Evolutionary conservation across 1,140 invertebrate species (phyloP).

Genomic region (Bombus huntii): DNA sequence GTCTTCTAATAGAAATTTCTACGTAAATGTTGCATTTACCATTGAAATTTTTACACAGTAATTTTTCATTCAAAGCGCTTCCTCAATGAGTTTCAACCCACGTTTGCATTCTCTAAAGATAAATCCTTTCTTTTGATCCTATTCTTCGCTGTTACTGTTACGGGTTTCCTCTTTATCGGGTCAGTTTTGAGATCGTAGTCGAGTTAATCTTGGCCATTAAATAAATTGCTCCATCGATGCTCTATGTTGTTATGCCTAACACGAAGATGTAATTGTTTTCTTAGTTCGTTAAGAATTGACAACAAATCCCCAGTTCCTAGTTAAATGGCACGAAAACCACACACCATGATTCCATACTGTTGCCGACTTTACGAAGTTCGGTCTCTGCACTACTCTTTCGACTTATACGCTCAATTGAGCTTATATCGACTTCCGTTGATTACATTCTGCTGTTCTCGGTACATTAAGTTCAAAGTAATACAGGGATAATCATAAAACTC

Average conservation of each 20-base stretch:
- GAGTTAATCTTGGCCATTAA: neutral
- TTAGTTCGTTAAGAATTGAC: neutral
- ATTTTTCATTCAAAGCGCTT: neutral
- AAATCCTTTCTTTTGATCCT: neutral
- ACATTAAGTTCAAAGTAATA: conserved; percentile 1
- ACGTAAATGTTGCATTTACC: neutral
- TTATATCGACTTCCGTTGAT: neutral
- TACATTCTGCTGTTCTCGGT: neutral
- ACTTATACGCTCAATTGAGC: conserved; percentile 3
- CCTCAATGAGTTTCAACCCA: neutral
- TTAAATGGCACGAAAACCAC: conserved; percentile 11
- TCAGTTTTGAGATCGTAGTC: neutral
- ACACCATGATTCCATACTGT: no score
- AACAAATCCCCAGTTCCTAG: neutral
- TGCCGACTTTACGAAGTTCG: conserved; percentile 1
- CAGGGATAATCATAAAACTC: no score
- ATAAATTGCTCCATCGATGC: neutral
- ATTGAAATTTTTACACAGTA: neutral
- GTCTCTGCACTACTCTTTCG: neutral
- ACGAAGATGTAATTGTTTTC: neutral
- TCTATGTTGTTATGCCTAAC: neutral
- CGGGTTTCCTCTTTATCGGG: neutral
- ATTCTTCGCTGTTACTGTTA: no score
- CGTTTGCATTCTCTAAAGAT: neutral
- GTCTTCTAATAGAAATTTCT: neutral